Conservation (phyloP, 1,140 invertebrate genomes). For the Gyrodactylus salaris region DNA sequence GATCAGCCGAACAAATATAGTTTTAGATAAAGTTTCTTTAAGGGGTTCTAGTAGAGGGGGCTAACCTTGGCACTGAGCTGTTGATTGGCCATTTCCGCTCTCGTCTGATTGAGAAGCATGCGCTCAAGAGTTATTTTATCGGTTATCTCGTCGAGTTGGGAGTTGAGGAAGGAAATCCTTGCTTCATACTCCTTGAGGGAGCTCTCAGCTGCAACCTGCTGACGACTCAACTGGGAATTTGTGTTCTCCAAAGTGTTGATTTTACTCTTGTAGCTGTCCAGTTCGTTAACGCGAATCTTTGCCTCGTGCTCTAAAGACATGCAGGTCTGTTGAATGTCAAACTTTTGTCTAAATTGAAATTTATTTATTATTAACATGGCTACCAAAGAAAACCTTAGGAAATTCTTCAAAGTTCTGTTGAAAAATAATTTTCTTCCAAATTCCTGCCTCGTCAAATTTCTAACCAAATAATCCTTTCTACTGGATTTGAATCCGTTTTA, state of each 20-base stretch:
- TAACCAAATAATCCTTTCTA: too few species aligned
- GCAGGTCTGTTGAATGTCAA: neutral
- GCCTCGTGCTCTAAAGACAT: neutral
- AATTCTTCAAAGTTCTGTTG: too few species aligned
- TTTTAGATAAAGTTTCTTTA: neutral
- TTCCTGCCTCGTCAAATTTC: too few species aligned
- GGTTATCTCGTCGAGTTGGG: neutral
- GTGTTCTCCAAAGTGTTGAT: neutral
- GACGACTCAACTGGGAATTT: neutral
- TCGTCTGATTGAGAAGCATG: neutral
- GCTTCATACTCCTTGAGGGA: neutral
- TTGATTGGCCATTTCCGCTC: neutral
- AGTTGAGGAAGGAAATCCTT: neutral
- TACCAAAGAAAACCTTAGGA: too few species aligned
- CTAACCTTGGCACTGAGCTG: neutral
- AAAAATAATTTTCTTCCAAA: too few species aligned
- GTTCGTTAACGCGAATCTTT: neutral
- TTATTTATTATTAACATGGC: neutral
- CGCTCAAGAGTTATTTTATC: neutral
- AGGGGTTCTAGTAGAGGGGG: too few species aligned
- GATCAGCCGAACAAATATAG: neutral
- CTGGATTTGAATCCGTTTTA: too few species aligned
- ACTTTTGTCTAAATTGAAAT: neutral
- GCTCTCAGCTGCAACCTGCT: neutral
- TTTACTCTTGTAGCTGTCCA: neutral